Base-by-base conservation (phyloP, 2,113 vertebrate species). In the Romanogobio albipinnatus region DNA sequence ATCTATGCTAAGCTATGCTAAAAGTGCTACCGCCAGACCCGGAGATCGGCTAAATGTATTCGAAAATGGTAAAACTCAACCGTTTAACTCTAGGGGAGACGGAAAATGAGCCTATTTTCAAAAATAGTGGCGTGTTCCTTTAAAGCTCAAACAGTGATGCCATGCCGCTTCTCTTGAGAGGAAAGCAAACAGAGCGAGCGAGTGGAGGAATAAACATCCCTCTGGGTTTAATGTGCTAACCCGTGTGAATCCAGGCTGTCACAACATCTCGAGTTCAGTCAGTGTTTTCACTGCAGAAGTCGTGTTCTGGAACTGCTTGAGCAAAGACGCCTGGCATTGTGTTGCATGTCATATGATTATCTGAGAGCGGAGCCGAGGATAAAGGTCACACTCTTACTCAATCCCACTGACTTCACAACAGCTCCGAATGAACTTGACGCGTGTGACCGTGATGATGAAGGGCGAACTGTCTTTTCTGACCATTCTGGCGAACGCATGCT, bases 351-450 rank as follows among this genome's bases (percentile, higher is more conserved):
- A 36, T 1, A 5, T 76, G 75, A 58, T 76, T 36, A 13, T n/a
- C 36, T 10, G 51, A 76, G 75, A 76, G 17, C 10, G 17, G 10
- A 76, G 74, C 29, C 51, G 1, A 36, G 74, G 19, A 29, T 39
- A 76, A 76, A 76, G 75, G 75, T 76, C 75, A 76, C 36, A 22
- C 5, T 76, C 49, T 76, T 56, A 53, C 74, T 76, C 15, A 36
- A 22, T 56, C 74, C 49, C 2, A 71, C 17, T 33, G 9, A 22
- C 17, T 19, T 53, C 74, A 33, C 26, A 36, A 22, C 3, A 56
- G 74, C 15, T 26, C 26, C 2, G 73, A 76, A 19, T 53, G 26
- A 76, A 56, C 15, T 19, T 29, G 49, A 58, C 17, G 17, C 4
- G 36, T 3, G 10, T 43, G 9, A 71, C 68, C 36, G 19, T 0